Conservation (phyloP, 1,140 invertebrate genomes). For the Teleopsis dalmanni region DNA sequence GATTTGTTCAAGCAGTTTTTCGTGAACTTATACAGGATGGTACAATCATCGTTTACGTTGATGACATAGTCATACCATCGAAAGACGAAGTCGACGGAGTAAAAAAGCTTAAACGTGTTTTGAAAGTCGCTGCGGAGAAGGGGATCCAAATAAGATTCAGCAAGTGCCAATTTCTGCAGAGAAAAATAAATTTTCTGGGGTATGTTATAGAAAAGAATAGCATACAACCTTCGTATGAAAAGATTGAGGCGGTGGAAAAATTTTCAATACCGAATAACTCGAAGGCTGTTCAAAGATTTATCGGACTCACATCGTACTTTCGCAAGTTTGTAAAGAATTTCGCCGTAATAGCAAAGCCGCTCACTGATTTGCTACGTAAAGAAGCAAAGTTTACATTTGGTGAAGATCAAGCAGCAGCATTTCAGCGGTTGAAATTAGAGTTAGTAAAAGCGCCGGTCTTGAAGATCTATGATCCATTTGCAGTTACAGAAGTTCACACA, state of each 20-base stretch:
- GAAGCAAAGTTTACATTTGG: neutral
- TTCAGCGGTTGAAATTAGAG: constrained; percentile 1
- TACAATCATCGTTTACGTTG: constrained; percentile 6
- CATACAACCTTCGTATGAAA: constrained; percentile 2
- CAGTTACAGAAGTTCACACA: constrained; percentile 21
- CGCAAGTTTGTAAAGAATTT: neutral
- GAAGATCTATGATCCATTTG: constrained; percentile 13
- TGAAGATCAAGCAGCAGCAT: neutral
- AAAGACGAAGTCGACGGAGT: constrained; percentile 10
- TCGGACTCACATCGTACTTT: constrained; percentile 4
- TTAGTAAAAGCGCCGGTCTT: constrained; percentile 15
- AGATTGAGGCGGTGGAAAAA: neutral
- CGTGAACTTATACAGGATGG: neutral
- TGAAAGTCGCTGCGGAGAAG: constrained; percentile 3
- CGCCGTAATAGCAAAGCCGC: constrained; percentile 1
- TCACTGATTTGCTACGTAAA: neutral
- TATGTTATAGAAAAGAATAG: neutral
- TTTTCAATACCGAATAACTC: constrained; percentile 2
- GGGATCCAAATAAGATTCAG: constrained; percentile 3
- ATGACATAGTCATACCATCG: constrained; percentile 9
- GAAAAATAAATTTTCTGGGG: constrained; percentile 4
- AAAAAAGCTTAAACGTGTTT: constrained; percentile 13
- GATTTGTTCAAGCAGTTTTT: constrained; percentile 30
- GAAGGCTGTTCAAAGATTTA: constrained; percentile 2
- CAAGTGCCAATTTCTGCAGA: constrained; percentile 8